A percentile compares a stretch with the other conserved stretches of the same genome.
These are phyloP conservation scores for Forficula auricularia DNA, from an alignment of 1,140 invertebrate species.

Conservation along the genomic window DNA sequence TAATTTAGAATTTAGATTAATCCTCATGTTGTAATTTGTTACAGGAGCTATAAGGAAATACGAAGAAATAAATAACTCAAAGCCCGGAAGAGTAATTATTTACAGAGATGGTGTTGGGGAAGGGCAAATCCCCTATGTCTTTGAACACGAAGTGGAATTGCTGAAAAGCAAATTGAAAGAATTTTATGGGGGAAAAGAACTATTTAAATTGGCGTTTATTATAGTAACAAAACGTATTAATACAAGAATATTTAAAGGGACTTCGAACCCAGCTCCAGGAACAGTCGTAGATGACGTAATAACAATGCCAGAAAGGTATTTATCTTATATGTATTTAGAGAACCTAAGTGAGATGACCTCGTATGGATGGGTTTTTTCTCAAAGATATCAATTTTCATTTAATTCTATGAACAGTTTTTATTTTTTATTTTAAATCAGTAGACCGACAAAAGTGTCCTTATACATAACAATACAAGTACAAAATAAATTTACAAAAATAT, in stretches of 20 bases:
- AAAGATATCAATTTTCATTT: too few relatives aligned
- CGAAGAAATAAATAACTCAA: constrained; percentile 23
- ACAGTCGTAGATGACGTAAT: constrained; percentile 73
- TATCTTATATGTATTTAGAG: too few relatives aligned
- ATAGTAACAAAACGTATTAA: constrained; percentile 55
- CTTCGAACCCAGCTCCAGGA: constrained; percentile 60
- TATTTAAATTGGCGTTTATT: constrained; percentile 46
- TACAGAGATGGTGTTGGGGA: constrained; percentile 73
- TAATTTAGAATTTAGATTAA: too few relatives aligned
- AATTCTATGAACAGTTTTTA: too few relatives aligned
- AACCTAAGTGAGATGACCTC: too few relatives aligned
- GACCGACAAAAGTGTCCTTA: too few relatives aligned
- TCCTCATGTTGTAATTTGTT: constrained; percentile 2
- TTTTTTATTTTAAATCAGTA: too few relatives aligned
- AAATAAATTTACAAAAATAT: too few relatives aligned
- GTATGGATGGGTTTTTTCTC: too few relatives aligned
- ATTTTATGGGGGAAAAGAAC: constrained; percentile 17
- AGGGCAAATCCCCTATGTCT: constrained; percentile 54
- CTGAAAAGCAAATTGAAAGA: constrained; percentile 26
- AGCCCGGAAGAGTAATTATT: constrained; percentile 42
- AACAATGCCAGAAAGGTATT: constrained; percentile 57
- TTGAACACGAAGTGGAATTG: constrained; percentile 37
- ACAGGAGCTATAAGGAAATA: constrained; percentile 35
- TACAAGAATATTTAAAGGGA: constrained; percentile 40
- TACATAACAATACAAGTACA: too few relatives aligned